Base-by-base conservation (phyloP, 2,888 invertebrate genomes). In the Drosophila siamana region DNA sequence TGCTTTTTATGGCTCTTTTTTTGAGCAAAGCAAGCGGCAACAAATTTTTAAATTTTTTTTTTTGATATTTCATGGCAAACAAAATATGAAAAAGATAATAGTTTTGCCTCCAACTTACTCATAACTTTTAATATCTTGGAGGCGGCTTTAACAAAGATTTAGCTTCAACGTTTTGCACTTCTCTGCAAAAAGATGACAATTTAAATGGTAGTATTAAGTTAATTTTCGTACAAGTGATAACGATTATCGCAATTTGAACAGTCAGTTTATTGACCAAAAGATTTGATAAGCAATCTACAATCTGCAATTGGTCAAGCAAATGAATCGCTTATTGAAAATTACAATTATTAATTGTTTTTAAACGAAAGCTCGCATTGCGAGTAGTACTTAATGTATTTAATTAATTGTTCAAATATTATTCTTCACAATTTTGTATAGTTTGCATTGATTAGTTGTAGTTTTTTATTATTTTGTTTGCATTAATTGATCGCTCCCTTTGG, bases 1-100 rank as follows among this genome's bases (percentile, higher is more conserved):
- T 57, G 64, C 54, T 83, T 70, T 78, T 80, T 77, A 74, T 63
- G 73, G 65, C 69, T 19, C 46, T 61, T 59, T 73, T 57, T 78
- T 57, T 51, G 54, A 47, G 60, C 36, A 43, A 41, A 33, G 61
- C 46, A 52, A 44, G 16, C 48, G 7, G 4, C 48, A 57, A 48
- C 28, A 38, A 64, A 52, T 69, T 62, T 52, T 54, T 16, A 50
- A 55, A 62, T 56, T 47, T 51, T 73, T 72, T 65, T 33, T 33
- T 28, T 28, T 28, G 8, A 4, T n/a, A 54, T 47, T 46, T 50
- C 4, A 36, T 61, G 48, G 8, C 26, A 28, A 6, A 44, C 15
- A 11, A 50, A 26, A 52, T 44, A 44, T 46, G 30, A 61, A 22
- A 28, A 33, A 43, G 13, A 26, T 24, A 48, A 69, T 38, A 52